Evolutionary conservation across 2,888 invertebrate genomes (phyloP), one percentile per base, ranked within the genome.

Genomic region (Chouioia cunea): DNA sequence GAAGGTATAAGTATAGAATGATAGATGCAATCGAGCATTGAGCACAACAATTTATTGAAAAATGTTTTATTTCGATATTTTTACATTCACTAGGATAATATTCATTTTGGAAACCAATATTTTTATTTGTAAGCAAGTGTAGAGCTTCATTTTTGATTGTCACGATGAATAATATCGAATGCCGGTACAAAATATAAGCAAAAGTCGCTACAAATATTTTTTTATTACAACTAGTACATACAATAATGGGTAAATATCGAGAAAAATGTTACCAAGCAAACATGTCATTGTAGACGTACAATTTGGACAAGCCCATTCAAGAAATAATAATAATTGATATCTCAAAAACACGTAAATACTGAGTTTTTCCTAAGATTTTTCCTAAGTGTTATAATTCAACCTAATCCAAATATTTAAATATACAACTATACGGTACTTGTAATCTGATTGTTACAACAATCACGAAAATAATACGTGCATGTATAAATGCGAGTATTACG

Each of bases 91-190:
- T 68, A 47, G 52, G 47, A 64, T 52, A 59, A 18, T 47, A 62
- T 22, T 63, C 20, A 15, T 46, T 52, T 47, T 36, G 22, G 58
- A 58, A 58, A 52, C 58, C 44, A 54, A 70, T 12, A 36, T 48
- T 57, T 57, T 50, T 56, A 23, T 27, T 59, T 23, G 16, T 59
- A 20, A 12, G 36, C 36, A 36, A 50, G 50, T 27, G 4, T 27
- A 50, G 27, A 59, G 27, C 27, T 18, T 48, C 15, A 60, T 53
- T 60, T 72, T 18, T 72, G 68, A 72, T 72, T 72, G 72, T 72
- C 68, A 15, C 48, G 63, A 60, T 60, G 56, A 66, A 71, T 71
- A 64, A 65, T 60, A 68, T 64, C 18, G 27, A 68, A 72, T 60
- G 15, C 56, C 60, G 60, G 48, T 57, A 64, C 16, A 64, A 58